Base-by-base conservation (phyloP, 2,888 invertebrate genomes). In the Leuctra nigra region DNA sequence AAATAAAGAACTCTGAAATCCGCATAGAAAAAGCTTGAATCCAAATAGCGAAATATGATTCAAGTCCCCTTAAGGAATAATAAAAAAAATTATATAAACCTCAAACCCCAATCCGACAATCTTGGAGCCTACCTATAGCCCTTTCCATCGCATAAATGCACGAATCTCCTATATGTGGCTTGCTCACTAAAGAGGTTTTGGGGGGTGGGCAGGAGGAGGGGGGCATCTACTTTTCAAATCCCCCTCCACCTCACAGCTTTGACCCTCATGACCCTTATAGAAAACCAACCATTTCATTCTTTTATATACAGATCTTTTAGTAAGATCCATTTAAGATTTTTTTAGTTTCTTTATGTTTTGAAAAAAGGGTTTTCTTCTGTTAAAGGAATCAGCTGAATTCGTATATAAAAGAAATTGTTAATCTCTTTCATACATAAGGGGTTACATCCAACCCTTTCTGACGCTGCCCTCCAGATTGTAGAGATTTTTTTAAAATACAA, bases 281-380 rank as follows among this genome's bases (percentile, higher is more conserved):
- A 57, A 25, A 53, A 35, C 44, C 57, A 41, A 52, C 25, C 44
- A 46, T 53, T 57, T 57, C 35, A 44, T 53, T 53, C 53, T 57
- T 57, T 47, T 58, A 47, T 58, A 52, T 54, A 47, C 47, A 58
- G 29, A 55, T 58, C 58, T 58, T 54, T 58, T 58, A 58, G 58
- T 44, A 18, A 55, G 44, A 47, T 47, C 47, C 25, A 25, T 47
- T 47, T 47, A 47, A 47, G 47, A 47, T 47, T 47, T 47, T 47
- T 47, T 47, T 24, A 24, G 29, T 47, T 47, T 29, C 47, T 47
- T 47, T 47, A 47, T 47, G 29, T 47, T 24, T n/a, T 47, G 25
- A 47, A 47, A 46, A 47, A 47, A 24, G 47, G 47, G 47, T 47
- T 47, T 36, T 47, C 47, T 47, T 47, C 23, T 25, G 25, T 47